Evolutionary conservation across 2,797 vertebrate species (phyloP), one percentile per base, ranked within the genome.

Genomic region (Buceros bicornis): DNA sequence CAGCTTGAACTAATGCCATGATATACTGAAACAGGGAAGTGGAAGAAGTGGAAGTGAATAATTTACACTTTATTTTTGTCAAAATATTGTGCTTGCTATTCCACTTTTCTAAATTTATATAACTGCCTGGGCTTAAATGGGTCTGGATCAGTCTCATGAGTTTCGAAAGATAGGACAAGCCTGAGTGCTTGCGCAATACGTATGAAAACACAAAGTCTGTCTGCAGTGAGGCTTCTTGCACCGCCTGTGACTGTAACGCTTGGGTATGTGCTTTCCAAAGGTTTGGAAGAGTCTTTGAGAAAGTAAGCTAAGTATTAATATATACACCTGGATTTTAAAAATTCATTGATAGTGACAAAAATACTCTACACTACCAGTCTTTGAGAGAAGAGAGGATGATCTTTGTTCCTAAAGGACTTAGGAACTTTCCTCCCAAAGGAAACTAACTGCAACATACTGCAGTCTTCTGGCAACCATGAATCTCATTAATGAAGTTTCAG

Each of bases 251-350:
- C 28, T 74, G 24, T 18, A 70, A 58, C 17, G 35, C 40, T 51
- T 26, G 17, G 19, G 9, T 42, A 33, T 0, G 0, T 6, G 6
- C 11, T 47, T 61, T 43, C 58, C 54, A 50, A 72, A 65, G 16
- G 16, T 72, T 37, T 87, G 47, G 37, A 88, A 72, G 24, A 22
- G 4, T 16, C 21, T 79, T 67, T 86, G 11, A 90, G 54, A 65
- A 83, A 88, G 48, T 54, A 83, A 10, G 3, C 12, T 56, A 77
- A 66, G 22, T 15, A 54, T 50, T 58, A 90, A 66, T 25, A 71
- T 94, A 81, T 10, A 45, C 21, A 78, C 1, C 7, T 48, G 54
- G 9, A 72, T 45, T 74, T 92, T 22, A 73, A 76, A 47, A 72
- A 87, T 17, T 45, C 2, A 10, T 37, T 56, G 78, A 33, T 11